phyloP scores from a whole-genome alignment of 2,888 invertebrate species.

The Venusia cambrica region DNA sequence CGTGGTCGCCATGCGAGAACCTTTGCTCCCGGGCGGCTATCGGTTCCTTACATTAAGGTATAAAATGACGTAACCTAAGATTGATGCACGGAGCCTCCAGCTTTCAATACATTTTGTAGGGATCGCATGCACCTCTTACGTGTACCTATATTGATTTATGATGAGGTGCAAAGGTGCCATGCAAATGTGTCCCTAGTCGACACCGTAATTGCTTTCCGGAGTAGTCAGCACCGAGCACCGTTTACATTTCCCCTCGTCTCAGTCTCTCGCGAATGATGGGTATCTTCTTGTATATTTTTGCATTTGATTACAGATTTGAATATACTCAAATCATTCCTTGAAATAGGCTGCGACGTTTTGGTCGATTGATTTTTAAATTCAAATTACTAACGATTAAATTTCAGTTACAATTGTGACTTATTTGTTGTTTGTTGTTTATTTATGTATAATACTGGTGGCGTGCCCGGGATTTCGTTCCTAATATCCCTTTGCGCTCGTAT shows the following conservation, averaged over 20 bases:
- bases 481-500: too few species aligned
- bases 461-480: too few species aligned
- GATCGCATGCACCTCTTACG: constrained; percentile 8
- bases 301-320: constrained; percentile 18
- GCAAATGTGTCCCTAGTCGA: constrained; percentile 39
- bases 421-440: too few species aligned
- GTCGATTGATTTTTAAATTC: constrained; percentile 9
- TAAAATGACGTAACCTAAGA: too few species aligned
- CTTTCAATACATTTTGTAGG: not conserved
- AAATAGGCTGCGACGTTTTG: constrained; percentile 6
- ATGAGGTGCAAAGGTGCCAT: constrained; percentile 38
- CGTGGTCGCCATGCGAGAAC: too few species aligned
- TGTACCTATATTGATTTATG: constrained; percentile 45
- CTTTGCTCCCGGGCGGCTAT: too few species aligned
- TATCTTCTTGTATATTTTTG: constrained; percentile 20
- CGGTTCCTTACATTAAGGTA: too few species aligned
- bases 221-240: constrained; percentile 52
- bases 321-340: constrained; percentile 9
- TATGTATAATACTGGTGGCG: too few species aligned
- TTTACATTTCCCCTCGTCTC: constrained; percentile 42
- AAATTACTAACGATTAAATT: constrained; percentile 8
- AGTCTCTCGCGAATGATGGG: constrained; percentile 21
- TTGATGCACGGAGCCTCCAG: too few species aligned
- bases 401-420: too few species aligned
- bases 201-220: constrained; percentile 54